phyloP scores from a whole-genome alignment of 2,888 invertebrate species.

The Gastracanthus pulcherrimus region DNA sequence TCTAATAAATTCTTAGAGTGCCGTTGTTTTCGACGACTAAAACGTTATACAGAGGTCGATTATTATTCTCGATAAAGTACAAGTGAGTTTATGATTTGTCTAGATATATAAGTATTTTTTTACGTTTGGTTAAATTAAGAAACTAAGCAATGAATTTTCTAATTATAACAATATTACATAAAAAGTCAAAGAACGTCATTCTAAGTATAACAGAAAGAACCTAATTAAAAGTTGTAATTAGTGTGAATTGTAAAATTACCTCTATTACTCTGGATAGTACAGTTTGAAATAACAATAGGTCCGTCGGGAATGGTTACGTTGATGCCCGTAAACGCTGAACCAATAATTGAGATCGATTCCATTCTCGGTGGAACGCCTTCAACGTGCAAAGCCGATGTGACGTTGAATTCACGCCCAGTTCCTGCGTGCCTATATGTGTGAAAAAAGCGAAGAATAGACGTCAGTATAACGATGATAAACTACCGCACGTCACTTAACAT shows the following conservation, averaged over 20 bases:
- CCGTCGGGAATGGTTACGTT: constrained; percentile 92
- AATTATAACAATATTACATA: no score
- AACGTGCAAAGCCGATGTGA: constrained; percentile 91
- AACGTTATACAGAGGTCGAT: no score
- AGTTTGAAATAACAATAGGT: constrained; percentile 89
- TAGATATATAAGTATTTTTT: no score
- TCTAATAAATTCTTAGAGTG: no score
- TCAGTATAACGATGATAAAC: background rate
- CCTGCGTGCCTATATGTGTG: constrained; percentile 93
- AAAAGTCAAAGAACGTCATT: no score
- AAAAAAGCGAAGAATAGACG: constrained; percentile 14
- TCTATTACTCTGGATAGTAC: constrained; percentile 89
- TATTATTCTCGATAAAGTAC: no score
- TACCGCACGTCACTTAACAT: background rate
- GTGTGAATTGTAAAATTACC: constrained; percentile 74
- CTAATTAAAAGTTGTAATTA: background rate
- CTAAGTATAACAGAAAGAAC: no score
- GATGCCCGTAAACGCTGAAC: constrained; percentile 95
- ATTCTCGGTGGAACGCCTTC: constrained; percentile 94
- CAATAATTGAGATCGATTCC: constrained; percentile 88
- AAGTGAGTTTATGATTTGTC: no score
- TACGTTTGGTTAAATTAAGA: no score
- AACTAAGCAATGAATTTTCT: no score
- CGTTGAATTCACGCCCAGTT: constrained; percentile 87
- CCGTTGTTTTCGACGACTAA: no score